These are phyloP conservation scores for Limnephilus marmoratus DNA, from an alignment of 2,888 invertebrate species.

Conservation along the genomic window DNA sequence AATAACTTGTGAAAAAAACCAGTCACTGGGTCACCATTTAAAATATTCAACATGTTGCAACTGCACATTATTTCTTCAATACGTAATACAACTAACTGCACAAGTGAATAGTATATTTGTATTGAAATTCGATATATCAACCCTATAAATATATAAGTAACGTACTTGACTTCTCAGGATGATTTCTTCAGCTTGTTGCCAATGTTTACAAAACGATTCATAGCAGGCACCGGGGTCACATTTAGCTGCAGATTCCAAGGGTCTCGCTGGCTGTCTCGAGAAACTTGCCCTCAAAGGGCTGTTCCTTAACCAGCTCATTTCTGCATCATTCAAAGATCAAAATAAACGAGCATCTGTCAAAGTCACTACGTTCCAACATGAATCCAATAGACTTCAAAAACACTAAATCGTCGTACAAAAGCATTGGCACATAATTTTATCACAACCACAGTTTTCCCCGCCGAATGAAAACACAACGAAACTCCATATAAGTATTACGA, in stretches of 20 bases:
- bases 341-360: conserved; percentile 50
- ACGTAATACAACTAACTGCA: neutral
- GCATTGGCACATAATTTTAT: conserved; percentile 37
- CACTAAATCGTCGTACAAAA: conserved; percentile 5
- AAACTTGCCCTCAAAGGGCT: conserved; percentile 79
- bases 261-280: conserved; percentile 78
- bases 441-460: conserved; percentile 25
- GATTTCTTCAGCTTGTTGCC: conserved; percentile 94
- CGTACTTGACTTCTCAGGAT: conserved; percentile 84
- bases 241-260: conserved; percentile 82
- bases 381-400: conserved; percentile 8
- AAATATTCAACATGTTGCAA: neutral
- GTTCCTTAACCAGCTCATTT: conserved; percentile 85
- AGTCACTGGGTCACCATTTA: neutral
- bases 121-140: conserved; percentile 4
- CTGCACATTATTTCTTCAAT: neutral
- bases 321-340: conserved; percentile 53
- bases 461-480: conserved; percentile 13
- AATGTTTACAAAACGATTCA: conserved; percentile 95
- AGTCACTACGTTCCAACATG: conserved; percentile 32
- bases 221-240: conserved; percentile 94
- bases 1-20: neutral
- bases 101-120: neutral
- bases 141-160: conserved; percentile 36
- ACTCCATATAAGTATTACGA: conserved; percentile 52